These are phyloP conservation scores for Drosophila aff. DNA, from an alignment of 1,140 invertebrate genomes.

Conservation along the genomic window DNA sequence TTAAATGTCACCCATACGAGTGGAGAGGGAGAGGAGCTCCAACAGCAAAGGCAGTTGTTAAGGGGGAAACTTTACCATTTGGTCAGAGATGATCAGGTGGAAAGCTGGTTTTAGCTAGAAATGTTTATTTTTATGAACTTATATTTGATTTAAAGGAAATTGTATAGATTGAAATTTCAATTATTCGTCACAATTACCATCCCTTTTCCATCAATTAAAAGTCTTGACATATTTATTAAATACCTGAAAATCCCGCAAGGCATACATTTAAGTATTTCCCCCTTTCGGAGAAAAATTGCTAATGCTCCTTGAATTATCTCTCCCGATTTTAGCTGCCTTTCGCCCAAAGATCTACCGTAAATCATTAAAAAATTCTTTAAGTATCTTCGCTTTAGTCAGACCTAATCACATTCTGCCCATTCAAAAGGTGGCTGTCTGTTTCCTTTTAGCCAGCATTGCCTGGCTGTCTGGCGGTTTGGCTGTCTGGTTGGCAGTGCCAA, in stretches of 20 bases:
- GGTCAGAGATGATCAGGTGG: slow-evolving; percentile 23
- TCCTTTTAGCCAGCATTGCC: slow-evolving; percentile 39
- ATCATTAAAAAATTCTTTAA: slow-evolving; percentile 49
- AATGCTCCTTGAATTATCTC: slow-evolving; percentile 2
- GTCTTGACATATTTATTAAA: neutral
- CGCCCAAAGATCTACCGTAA: slow-evolving; percentile 17
- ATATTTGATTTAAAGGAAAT: no score
- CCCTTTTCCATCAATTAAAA: neutral
- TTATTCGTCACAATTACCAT: neutral
- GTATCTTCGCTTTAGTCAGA: slow-evolving; percentile 40
- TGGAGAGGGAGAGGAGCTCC: neutral
- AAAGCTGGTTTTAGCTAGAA: slow-evolving; percentile 11
- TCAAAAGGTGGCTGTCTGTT: slow-evolving; percentile 39
- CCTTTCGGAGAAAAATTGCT: neutral
- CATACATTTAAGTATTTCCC: neutral
- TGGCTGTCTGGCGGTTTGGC: neutral
- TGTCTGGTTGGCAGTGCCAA: slow-evolving; percentile 26
- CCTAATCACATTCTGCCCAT: slow-evolving; percentile 48
- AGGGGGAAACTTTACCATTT: neutral
- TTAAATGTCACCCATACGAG: slow-evolving; percentile 48
- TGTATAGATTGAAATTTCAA: no score
- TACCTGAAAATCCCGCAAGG: no score
- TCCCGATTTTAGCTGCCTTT: slow-evolving; percentile 8
- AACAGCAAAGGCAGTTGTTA: neutral
- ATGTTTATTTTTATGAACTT: no score